These are phyloP conservation scores for Rutpela maculata DNA, from an alignment of 2,888 invertebrate species.

Conservation along the genomic window DNA sequence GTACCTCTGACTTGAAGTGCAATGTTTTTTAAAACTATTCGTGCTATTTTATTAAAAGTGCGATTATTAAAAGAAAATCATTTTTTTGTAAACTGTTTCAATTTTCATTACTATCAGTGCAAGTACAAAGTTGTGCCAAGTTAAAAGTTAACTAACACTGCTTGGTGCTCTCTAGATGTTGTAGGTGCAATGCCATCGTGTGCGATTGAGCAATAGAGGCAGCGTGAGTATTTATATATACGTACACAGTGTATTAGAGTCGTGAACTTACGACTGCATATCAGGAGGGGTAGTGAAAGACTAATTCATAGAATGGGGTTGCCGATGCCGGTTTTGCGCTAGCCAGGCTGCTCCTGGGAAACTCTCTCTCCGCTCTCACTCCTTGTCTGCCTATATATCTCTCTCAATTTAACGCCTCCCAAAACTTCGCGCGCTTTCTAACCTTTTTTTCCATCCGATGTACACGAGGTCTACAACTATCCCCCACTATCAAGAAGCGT, in stretches of 20 bases:
- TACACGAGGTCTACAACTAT: conserved; percentile 39
- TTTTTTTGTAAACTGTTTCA: conserved; percentile 24
- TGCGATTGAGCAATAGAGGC: conserved; percentile 46
- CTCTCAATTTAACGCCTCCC: conserved; percentile 59
- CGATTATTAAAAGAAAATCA: conserved; percentile 45
- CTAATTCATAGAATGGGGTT: conserved; percentile 68
- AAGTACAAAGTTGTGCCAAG: conserved; percentile 37
- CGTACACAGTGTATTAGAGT: conserved; percentile 64
- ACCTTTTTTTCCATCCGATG: conserved; percentile 38
- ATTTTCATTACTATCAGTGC: conserved; percentile 40
- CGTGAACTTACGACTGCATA: conserved; percentile 66
- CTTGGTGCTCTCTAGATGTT: conserved; percentile 55
- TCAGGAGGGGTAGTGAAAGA: conserved; percentile 69
- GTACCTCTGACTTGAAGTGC: conserved; percentile 9
- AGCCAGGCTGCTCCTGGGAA: conserved; percentile 71
- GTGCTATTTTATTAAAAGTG: conserved; percentile 50
- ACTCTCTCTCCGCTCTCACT: conserved; percentile 55
- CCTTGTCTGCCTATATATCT: conserved; percentile 40
- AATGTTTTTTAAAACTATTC: conserved; percentile 51
- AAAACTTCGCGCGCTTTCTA: conserved; percentile 37
- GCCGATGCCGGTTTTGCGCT: conserved; percentile 68
- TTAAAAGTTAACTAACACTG: conserved; percentile 45
- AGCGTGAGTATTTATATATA: conserved; percentile 57
- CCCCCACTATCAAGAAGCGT: conserved; percentile 29
- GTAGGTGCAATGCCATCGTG: conserved; percentile 63